Base-by-base conservation (phyloP, 2,113 vertebrate species). In the Pseudolaguvia tuberculata region DNA sequence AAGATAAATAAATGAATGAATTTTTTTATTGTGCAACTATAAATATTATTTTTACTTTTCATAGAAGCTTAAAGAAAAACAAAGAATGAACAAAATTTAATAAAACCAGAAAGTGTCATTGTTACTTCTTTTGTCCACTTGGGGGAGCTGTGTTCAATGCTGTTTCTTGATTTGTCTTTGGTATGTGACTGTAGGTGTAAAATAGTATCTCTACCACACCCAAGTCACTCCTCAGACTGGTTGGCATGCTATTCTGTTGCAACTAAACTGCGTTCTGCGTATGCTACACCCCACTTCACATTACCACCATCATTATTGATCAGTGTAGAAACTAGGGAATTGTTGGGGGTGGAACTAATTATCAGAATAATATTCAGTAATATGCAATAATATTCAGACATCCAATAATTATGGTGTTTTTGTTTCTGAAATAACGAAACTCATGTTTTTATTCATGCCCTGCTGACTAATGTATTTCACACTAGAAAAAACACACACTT, bases 231-330 rank as follows among this genome's bases (percentile, higher is more conserved):
- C 78, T 70, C 27, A 65, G 52, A 48, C 73, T 79, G 81, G 29
- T 84, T n/a, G 87, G 88, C 81, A 89, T 85, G 85, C 76, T 23
- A 79, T 78, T n/a, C n/a, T n/a, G 72, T 82, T 78, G 70, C 47
- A 23, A 17, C 76, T 66, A 4, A 3, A 79, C 83, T 78, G 78
- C 84, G 82, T 87, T 90, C 83, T 88, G 62, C 48, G 8, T 42
- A 67, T 79, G 82, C 85, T 83, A 82, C 73, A 65, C 50, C 57
- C 29, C 6, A 9, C 21, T 47, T 18, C n/a, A 42, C n/a, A 13
- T 13, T 15, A 55, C 2, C 6, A 14, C 6, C 2, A 13, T 23
- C 31, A 14, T 23, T 17, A 39, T n/a, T 39, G 18, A 39, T 21
- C 58, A n/a, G 9, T n/a, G 3, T 1, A 6, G 29, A 65, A 63